A percentile compares a stretch with the other conserved stretches of the same genome.
These are phyloP conservation scores for Marasmarcha lunaedactyla DNA, from an alignment of 2,888 invertebrate species.

Conservation along the genomic window DNA sequence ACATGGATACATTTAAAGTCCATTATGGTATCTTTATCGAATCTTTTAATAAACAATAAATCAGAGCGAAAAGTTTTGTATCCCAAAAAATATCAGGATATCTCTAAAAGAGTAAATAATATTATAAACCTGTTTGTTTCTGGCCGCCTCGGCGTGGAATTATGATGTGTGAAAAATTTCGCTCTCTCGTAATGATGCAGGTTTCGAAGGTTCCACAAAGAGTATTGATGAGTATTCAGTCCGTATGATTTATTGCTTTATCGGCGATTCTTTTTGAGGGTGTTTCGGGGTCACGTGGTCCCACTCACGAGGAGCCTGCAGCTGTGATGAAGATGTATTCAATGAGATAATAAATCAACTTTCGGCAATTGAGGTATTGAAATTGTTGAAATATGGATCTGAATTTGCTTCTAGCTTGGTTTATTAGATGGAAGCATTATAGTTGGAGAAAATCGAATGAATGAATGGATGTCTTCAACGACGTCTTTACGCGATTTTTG, in stretches of 20 bases:
- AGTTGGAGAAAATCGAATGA: too few species aligned
- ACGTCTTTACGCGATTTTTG: too few species aligned
- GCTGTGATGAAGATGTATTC: conserved; percentile 55
- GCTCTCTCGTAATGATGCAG: conserved; percentile 33
- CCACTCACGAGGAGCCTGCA: conserved; percentile 59
- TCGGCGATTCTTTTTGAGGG: conserved; percentile 41
- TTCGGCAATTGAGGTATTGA: conserved; percentile 25
- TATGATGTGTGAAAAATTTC: conserved; percentile 17
- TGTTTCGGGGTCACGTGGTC: conserved; percentile 50
- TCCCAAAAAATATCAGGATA: too few species aligned
- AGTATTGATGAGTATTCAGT: conserved; percentile 27
- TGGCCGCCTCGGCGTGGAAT: conserved; percentile 18
- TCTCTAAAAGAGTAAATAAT: conserved; percentile 9
- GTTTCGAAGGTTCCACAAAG: conserved; percentile 30
- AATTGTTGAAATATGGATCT: conserved; percentile 41
- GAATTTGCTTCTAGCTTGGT: too few species aligned
- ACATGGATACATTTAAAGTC: too few species aligned
- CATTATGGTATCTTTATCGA: too few species aligned
- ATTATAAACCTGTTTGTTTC: conserved; percentile 18
- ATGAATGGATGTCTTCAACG: too few species aligned
- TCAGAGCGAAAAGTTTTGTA: too few species aligned
- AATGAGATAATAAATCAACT: conserved; percentile 55
- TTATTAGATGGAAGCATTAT: too few species aligned
- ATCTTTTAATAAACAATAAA: too few species aligned
- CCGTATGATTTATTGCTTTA: conserved; percentile 58